A percentile compares a stretch with the other conserved stretches of the same genome.
phyloP scores from a whole-genome alignment of 1,140 invertebrate species.

The Augochlora pura region DNA sequence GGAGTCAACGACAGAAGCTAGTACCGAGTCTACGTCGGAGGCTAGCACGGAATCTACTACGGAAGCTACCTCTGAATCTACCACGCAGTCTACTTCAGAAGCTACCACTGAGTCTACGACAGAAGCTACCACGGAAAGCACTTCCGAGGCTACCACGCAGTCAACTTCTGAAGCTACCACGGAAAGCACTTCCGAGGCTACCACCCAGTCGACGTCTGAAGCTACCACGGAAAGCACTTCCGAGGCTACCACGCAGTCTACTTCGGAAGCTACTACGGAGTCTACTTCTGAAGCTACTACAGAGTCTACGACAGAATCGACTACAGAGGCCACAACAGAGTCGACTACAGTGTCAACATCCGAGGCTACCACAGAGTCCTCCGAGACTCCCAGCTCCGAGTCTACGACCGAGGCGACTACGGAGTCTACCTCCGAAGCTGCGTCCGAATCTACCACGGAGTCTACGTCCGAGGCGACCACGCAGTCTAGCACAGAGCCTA shows the following conservation, averaged over 20 bases:
- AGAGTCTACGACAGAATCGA: conserved; percentile 21
- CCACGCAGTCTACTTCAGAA: conserved; percentile 40
- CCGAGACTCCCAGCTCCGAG: not conserved
- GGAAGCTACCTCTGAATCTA: conserved; percentile 23
- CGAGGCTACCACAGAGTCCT: conserved; percentile 30
- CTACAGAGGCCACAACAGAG: conserved; percentile 20
- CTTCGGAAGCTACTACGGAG: conserved; percentile 9
- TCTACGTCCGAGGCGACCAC: conserved; percentile 23
- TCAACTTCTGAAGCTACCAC: too few species aligned
- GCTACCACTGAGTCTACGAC: conserved; percentile 17
- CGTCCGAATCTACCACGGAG: conserved; percentile 35
- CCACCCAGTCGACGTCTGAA: conserved; percentile 38
- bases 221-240: conserved; percentile 28
- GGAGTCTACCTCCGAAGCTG: conserved; percentile 1
- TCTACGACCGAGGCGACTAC: conserved; percentile 28
- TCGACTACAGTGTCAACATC: conserved; percentile 38
- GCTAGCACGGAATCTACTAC: conserved; percentile 45
- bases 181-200: too few species aligned
- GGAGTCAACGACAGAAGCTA: conserved; percentile 58
- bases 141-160: too few species aligned
- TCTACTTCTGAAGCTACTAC: conserved; percentile 31
- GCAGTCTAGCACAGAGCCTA: not conserved
- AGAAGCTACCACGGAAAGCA: too few species aligned
- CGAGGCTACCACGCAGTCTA: conserved; percentile 36
- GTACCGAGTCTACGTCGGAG: conserved; percentile 63